These are phyloP conservation scores for Liopterus haemorrhoidalis DNA, from an alignment of 2,888 invertebrate genomes.

Conservation along the genomic window DNA sequence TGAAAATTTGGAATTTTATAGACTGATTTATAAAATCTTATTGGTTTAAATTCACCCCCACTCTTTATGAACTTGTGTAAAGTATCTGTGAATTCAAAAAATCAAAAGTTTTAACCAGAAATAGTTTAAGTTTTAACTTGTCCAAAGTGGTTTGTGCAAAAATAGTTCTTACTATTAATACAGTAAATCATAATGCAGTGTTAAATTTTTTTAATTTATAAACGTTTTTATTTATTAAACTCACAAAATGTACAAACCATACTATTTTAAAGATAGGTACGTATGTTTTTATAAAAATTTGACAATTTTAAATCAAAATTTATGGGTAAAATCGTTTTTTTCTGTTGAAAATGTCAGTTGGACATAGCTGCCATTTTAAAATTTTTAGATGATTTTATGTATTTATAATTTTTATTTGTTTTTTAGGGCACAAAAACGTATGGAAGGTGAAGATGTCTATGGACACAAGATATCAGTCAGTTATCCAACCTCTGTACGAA, in stretches of 20 bases:
- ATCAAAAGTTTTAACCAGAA: no score
- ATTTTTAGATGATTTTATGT: no score
- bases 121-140: constrained; percentile 2
- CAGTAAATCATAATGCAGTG: no score
- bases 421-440: constrained; percentile 71
- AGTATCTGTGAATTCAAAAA: no score
- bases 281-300: constrained; percentile 1
- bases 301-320: constrained; percentile 1
- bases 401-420: constrained; percentile 30
- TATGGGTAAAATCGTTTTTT: no score
- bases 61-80: no score
- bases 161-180: constrained; percentile 4
- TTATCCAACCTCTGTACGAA: constrained; percentile 36
- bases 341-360: no score
- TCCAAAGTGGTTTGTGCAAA: constrained; percentile 1
- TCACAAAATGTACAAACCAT: constrained; percentile 16
- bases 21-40: no score
- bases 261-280: constrained; percentile 18
- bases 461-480: constrained; percentile 63
- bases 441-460: constrained; percentile 78
- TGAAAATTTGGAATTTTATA: no score
- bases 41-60: no score
- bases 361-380: no score
- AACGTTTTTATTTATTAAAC: constrained; percentile 13
- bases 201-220: constrained; percentile 5